Conservation (phyloP, 1,140 invertebrate species). For the Copidosoma floridanum region DNA sequence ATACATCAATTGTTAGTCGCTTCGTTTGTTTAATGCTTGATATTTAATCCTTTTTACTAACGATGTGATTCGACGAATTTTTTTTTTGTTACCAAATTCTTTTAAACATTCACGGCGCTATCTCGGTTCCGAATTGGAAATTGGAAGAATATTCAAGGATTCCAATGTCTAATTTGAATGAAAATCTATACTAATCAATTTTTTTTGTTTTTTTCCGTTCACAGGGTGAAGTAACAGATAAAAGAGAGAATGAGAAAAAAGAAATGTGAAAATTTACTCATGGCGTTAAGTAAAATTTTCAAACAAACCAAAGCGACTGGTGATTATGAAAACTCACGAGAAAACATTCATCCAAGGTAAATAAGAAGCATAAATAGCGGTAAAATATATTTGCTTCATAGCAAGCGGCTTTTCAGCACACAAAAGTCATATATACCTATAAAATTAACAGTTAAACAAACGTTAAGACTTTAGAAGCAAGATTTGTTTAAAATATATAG, state of each 20-base stretch:
- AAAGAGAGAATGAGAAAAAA: slow-evolving; percentile 18
- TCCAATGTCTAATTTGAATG: neutral
- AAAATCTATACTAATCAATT: neutral
- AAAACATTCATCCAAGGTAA: no score
- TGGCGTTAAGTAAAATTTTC: slow-evolving; percentile 3
- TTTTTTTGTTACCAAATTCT: slow-evolving; percentile 10
- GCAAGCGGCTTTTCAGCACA: neutral
- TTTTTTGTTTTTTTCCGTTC: neutral
- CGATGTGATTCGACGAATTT: no score
- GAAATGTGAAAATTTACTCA: slow-evolving; percentile 7
- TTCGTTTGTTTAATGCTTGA: slow-evolving; percentile 26
- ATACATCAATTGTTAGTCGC: slow-evolving; percentile 21
- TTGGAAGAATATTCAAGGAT: slow-evolving; percentile 14
- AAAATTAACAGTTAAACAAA: neutral
- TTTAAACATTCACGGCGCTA: neutral
- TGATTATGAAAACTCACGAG: slow-evolving; percentile 10
- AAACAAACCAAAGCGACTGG: slow-evolving; percentile 30
- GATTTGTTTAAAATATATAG: neutral
- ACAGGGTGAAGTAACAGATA: neutral
- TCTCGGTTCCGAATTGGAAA: slow-evolving; percentile 9
- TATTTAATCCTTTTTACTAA: neutral
- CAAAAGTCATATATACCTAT: no score
- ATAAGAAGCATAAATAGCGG: no score
- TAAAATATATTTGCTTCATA: slow-evolving; percentile 19
- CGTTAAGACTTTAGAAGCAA: neutral